Percentiles rank a stretch among this genome's conserved stretches.
phyloP scores from a whole-genome alignment of 2,797 vertebrate genomes.

The Molothrus ater region DNA sequence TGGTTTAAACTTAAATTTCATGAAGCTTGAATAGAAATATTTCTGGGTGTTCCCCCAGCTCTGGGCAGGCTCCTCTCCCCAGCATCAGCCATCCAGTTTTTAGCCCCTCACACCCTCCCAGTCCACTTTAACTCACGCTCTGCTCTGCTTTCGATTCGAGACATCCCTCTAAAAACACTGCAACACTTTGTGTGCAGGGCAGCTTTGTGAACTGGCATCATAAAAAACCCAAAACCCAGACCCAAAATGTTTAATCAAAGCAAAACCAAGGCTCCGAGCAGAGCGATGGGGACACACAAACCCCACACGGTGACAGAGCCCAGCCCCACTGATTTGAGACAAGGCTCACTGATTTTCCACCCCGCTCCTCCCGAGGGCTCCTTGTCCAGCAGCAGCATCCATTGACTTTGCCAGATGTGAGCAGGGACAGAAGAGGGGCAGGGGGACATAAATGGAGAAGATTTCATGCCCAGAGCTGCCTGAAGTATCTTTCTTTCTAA shows the following conservation, averaged over 20 bases:
- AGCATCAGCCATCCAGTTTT: not conserved
- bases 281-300: not conserved
- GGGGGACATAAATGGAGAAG: accelerated
- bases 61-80: not conserved
- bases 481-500: not conserved
- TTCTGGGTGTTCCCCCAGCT: not conserved
- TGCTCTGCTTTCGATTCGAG: not conserved
- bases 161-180: not conserved
- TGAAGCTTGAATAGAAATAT: not conserved
- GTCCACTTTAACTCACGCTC: not conserved
- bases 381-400: not conserved
- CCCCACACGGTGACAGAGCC: not conserved
- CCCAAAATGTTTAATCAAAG: not conserved
- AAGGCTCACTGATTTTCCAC: not conserved
- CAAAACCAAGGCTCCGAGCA: not conserved
- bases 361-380: accelerated
- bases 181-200: not conserved
- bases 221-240: not conserved
- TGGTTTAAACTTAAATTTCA: not conserved
- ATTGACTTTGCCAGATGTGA: accelerated
- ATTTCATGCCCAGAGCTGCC: not conserved
- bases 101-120: not conserved
- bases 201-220: not conserved
- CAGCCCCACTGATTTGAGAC: not conserved
- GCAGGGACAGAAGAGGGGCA: not conserved